Percentiles rank a stretch among this genome's conserved stretches.
Evolutionary conservation across 2,888 invertebrate genomes (phyloP).

Genomic region (Bembecia ichneumoniformis): DNA sequence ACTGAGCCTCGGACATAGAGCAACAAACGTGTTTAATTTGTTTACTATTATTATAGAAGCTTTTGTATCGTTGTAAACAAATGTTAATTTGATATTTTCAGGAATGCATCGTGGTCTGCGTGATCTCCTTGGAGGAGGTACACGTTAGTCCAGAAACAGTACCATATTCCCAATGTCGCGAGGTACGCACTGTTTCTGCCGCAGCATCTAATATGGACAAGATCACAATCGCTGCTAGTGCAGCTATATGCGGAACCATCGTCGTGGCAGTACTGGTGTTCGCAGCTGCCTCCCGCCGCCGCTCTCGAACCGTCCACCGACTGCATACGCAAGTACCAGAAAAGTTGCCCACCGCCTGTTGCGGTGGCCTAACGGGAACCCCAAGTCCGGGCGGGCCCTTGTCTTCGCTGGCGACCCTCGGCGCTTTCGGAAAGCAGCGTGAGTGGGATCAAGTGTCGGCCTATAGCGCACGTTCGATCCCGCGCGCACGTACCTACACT

Average conservation of each 20-base stretch:
- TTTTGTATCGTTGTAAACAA: not conserved
- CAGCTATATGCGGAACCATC: slow-evolving; percentile 93
- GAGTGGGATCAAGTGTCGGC: slow-evolving; percentile 84
- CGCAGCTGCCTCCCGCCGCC: slow-evolving; percentile 86
- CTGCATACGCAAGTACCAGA: slow-evolving; percentile 78
- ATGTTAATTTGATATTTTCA: slow-evolving; percentile 37
- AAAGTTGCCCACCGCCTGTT: slow-evolving; percentile 85
- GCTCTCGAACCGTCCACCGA: slow-evolving; percentile 83
- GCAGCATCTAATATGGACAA: slow-evolving; percentile 94
- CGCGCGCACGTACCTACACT: slow-evolving; percentile 87
- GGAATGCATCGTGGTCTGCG: slow-evolving; percentile 95
- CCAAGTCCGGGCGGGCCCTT: slow-evolving; percentile 85
- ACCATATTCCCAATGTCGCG: slow-evolving; percentile 88
- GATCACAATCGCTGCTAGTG: slow-evolving; percentile 93
- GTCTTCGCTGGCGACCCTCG: slow-evolving; percentile 86
- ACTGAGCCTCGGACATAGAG: no score
- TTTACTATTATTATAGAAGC: no score
- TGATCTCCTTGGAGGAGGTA: slow-evolving; percentile 90
- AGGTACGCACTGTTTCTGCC: slow-evolving; percentile 87
- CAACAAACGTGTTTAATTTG: no score
- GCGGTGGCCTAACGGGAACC: slow-evolving; percentile 78
- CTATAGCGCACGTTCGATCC: slow-evolving; percentile 91
- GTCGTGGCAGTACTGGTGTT: slow-evolving; percentile 92
- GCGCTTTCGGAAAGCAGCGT: slow-evolving; percentile 88
- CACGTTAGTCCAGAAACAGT: slow-evolving; percentile 90